A percentile compares a stretch with the other conserved stretches of the same genome.
These are phyloP conservation scores for Choristoneura fumiferana DNA, from an alignment of 1,140 invertebrate species.

Conservation along the genomic window DNA sequence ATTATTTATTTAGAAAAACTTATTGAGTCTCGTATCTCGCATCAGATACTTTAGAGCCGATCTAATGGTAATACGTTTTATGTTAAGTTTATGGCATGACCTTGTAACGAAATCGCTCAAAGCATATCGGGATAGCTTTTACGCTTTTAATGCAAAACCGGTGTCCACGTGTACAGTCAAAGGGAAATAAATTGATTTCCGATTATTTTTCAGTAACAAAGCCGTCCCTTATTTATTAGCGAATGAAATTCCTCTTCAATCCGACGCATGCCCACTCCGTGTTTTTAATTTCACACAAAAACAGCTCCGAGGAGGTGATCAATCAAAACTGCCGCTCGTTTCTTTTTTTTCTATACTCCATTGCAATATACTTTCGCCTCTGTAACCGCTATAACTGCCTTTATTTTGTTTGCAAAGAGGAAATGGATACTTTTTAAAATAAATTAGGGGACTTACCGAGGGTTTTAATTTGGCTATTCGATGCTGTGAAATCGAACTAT, in stretches of 20 bases:
- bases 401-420: conserved; percentile 72
- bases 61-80: too few relatives aligned
- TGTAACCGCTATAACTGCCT: conserved; percentile 71
- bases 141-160: conserved; percentile 45
- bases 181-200: conserved; percentile 63
- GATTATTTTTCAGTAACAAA: conserved; percentile 60
- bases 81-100: too few relatives aligned
- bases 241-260: conserved; percentile 72
- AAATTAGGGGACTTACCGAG: conserved; percentile 45
- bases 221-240: conserved; percentile 54
- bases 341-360: conserved; percentile 68
- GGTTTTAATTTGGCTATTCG: not conserved
- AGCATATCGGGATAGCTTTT: too few relatives aligned
- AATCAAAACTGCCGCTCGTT: conserved; percentile 71
- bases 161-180: conserved; percentile 46
- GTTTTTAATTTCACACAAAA: conserved; percentile 78
- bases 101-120: too few relatives aligned
- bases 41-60: too few relatives aligned
- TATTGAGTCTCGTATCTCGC: too few relatives aligned
- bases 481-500: not conserved
- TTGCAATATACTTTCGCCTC: conserved; percentile 72
- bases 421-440: conserved; percentile 71
- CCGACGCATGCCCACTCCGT: conserved; percentile 69
- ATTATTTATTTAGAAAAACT: too few relatives aligned
- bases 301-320: conserved; percentile 68